Conservation (phyloP, 2,888 invertebrate species). For the Troides aeacus region DNA sequence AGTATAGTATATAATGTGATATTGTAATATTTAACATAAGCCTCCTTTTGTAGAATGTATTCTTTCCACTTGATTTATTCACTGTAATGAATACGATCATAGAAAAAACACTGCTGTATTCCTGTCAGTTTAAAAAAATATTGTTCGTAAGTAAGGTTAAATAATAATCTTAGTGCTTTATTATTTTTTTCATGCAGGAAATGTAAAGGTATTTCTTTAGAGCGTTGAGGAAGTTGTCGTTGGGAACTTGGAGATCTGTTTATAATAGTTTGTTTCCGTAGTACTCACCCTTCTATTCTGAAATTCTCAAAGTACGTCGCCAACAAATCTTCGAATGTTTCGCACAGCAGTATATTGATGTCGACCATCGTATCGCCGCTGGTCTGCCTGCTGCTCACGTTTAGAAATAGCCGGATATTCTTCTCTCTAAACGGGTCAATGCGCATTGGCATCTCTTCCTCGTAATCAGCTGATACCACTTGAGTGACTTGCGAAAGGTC, state of each 20-base stretch:
- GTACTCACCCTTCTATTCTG: slow-evolving; percentile 85
- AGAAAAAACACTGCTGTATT: no score
- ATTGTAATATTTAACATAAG: no score
- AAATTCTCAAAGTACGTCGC: slow-evolving; percentile 92
- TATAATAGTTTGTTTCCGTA: neutral
- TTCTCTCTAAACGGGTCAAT: slow-evolving; percentile 84
- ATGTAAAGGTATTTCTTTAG: no score
- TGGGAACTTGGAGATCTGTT: no score
- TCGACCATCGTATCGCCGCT: slow-evolving; percentile 85
- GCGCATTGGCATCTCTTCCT: slow-evolving; percentile 78
- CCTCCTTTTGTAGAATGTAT: no score
- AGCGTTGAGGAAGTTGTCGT: no score
- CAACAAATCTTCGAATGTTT: slow-evolving; percentile 88
- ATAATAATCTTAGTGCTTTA: no score
- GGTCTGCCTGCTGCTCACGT: slow-evolving; percentile 50
- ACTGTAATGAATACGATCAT: no score
- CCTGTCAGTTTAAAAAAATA: no score
- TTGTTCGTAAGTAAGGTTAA: no score
- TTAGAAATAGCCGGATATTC: slow-evolving; percentile 70
- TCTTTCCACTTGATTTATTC: no score
- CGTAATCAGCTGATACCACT: slow-evolving; percentile 89
- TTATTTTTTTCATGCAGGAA: no score
- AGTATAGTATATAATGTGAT: slow-evolving; percentile 2
- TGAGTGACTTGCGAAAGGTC: slow-evolving; percentile 89
- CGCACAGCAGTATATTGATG: slow-evolving; percentile 92